Evolutionary conservation across 2,113 vertebrate species (phyloP).

Genomic region (Pao palembangensis): DNA sequence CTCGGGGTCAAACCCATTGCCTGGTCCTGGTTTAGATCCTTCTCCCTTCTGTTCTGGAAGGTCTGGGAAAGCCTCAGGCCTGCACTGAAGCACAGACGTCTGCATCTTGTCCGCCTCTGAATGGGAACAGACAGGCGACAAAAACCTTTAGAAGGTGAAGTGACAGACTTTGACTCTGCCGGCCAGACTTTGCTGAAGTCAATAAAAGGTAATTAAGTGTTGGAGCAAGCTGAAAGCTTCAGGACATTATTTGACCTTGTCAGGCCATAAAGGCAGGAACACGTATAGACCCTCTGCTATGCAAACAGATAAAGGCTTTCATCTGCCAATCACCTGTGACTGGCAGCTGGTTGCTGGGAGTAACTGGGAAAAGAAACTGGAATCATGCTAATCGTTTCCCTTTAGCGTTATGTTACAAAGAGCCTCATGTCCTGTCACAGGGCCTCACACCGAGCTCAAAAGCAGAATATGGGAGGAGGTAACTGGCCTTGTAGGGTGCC

Average conservation of each 20-base stretch:
- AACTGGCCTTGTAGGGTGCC: conserved; percentile 23
- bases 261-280: conserved; percentile 29
- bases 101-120: conserved; percentile 10
- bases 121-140: conserved; percentile 25
- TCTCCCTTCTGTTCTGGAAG: neutral
- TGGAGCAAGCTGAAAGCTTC: conserved; percentile 3
- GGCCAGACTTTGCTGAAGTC: conserved; percentile 31
- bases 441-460: conserved; percentile 28
- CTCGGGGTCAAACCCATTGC: too few relatives aligned
- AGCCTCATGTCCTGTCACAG: conserved; percentile 36
- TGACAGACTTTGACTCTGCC: conserved; percentile 12
- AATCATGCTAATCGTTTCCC: conserved; percentile 27
- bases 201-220: conserved; percentile 37
- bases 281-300: conserved; percentile 25
- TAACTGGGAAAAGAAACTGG: conserved; percentile 54
- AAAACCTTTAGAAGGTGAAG: conserved; percentile 30
- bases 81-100: conserved; percentile 14
- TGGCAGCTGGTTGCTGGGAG: conserved; percentile 56
- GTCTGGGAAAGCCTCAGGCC: neutral
- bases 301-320: conserved; percentile 35
- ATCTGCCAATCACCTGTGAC: conserved; percentile 53
- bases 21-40: too few relatives aligned
- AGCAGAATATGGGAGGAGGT: conserved; percentile 9
- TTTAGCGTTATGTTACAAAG: conserved; percentile 14
- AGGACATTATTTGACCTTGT: conserved; percentile 32